phyloP scores from a whole-genome alignment of 1,140 invertebrate species.

The Papilio helenus region DNA sequence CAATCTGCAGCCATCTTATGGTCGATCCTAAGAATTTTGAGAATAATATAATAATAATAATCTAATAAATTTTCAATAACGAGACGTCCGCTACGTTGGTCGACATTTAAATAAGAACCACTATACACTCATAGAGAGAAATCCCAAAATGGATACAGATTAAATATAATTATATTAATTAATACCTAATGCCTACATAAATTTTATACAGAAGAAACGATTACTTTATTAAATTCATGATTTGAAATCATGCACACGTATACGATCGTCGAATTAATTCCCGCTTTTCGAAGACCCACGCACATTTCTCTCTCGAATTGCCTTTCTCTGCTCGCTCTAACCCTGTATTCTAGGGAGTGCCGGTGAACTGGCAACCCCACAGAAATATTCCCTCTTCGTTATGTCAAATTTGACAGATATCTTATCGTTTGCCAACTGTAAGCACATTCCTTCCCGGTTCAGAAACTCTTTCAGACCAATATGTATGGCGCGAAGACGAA shows the following conservation, averaged over 20 bases:
- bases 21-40: conserved; percentile 77
- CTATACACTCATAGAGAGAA: conserved; percentile 82
- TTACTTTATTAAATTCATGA: conserved; percentile 35
- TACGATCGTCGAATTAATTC: conserved; percentile 40
- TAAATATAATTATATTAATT: conserved; percentile 81
- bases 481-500: conserved; percentile 73
- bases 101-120: conserved; percentile 81
- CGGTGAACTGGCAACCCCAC: conserved; percentile 45
- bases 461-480: conserved; percentile 59
- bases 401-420: conserved; percentile 27
- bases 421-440: conserved; percentile 53
- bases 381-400: conserved; percentile 44
- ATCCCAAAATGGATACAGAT: conserved; percentile 81
- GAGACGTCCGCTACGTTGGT: conserved; percentile 81
- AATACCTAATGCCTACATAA: conserved; percentile 77
- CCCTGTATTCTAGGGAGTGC: conserved; percentile 59
- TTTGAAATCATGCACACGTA: conserved; percentile 44
- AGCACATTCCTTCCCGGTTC: conserved; percentile 55
- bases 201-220: conserved; percentile 48
- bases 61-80: conserved; percentile 82
- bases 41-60: conserved; percentile 78
- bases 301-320: conserved; percentile 14
- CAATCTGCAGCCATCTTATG: conserved; percentile 81
- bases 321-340: conserved; percentile 37
- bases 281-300: conserved; percentile 35